Base-by-base conservation (phyloP, 1,140 invertebrate genomes). In the Streblospio benedicti region DNA sequence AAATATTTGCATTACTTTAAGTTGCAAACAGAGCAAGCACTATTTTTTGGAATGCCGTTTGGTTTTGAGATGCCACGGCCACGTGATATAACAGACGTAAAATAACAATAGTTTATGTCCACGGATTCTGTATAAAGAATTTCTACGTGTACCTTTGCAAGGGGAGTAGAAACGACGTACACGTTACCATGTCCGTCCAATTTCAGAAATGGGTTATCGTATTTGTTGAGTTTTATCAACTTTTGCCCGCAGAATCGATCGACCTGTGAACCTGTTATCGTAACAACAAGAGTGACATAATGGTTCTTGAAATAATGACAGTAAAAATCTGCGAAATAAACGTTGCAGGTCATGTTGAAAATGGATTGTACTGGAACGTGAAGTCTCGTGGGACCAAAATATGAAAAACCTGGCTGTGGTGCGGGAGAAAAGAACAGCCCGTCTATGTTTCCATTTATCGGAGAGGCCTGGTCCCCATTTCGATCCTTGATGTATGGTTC, bases 91-190 rank as follows among this genome's bases (percentile, higher is more conserved):
- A n/a, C n/a, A n/a, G n/a, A n/a, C n/a, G n/a, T n/a, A n/a, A n/a
- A n/a, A n/a, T n/a, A n/a, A 20, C 18, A 20, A n/a, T 41, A 2
- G 2, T 31, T 33, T 14, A 67, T 54, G n/a, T 63, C 25, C 5
- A 64, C 52, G 43, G 59, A 38, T 44, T 69, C 65, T 9, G 67
- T 65, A 35, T 65, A 65, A 16, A 67, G 57, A 1, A 66, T 33
- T 57, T 66, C 66, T 5, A 66, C 60, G 12, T 38, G 33, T 30
- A 65, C 27, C 14, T 23, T 18, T 57, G n/a, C n/a, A 25, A 23
- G 51, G 50, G 6, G 12, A 12, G 43, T 49, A n/a, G n/a, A n/a
- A n/a, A n/a, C n/a, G n/a, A n/a, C n/a, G n/a, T n/a, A n/a, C n/a
- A n/a, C n/a, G 25, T 38, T 32, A 57, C 28, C 52, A 30, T 38